A percentile compares a stretch with the other conserved stretches of the same genome.
These are phyloP conservation scores for Erebia palarica DNA, from an alignment of 2,888 invertebrate species.

Conservation along the genomic window DNA sequence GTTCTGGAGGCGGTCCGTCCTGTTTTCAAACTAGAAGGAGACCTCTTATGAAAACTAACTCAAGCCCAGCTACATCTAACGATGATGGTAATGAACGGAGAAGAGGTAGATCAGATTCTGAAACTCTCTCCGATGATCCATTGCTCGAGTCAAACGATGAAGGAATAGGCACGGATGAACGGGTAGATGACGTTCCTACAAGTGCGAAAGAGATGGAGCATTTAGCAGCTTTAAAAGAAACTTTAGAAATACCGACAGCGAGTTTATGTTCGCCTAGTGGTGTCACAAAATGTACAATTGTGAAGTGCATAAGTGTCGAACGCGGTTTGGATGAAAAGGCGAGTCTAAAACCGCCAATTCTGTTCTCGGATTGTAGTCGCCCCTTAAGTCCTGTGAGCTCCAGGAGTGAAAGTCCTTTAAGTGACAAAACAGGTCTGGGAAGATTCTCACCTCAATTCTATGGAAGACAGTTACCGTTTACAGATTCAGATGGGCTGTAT, in stretches of 20 bases:
- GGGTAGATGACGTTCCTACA: slow-evolving; percentile 87
- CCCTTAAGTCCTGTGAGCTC: slow-evolving; percentile 89
- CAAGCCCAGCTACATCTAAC: slow-evolving; percentile 72
- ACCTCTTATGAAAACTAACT: slow-evolving; percentile 84
- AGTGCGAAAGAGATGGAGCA: slow-evolving; percentile 85
- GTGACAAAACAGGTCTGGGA: slow-evolving; percentile 86
- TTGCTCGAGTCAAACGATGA: slow-evolving; percentile 88
- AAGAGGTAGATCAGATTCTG: slow-evolving; percentile 87
- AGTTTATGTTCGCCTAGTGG: slow-evolving; percentile 73
- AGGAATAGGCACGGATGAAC: slow-evolving; percentile 90
- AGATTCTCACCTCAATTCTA: slow-evolving; percentile 88
- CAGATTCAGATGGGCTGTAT: slow-evolving; percentile 90
- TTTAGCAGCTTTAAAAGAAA: slow-evolving; percentile 69
- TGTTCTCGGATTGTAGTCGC: slow-evolving; percentile 84
- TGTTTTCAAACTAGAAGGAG: slow-evolving; percentile 83
- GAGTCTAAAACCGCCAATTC: slow-evolving; percentile 68
- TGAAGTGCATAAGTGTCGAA: slow-evolving; percentile 82
- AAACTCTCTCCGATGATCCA: slow-evolving; percentile 88
- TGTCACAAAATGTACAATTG: slow-evolving; percentile 78
- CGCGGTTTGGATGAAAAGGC: slow-evolving; percentile 76
- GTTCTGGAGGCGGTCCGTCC: slow-evolving; percentile 80
- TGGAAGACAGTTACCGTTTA: slow-evolving; percentile 86
- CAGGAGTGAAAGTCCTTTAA: slow-evolving; percentile 89
- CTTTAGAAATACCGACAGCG: slow-evolving; percentile 72
- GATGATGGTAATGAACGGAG: slow-evolving; percentile 76